Conservation (phyloP, 2,113 vertebrate species). For the Vireo altiloquus region DNA sequence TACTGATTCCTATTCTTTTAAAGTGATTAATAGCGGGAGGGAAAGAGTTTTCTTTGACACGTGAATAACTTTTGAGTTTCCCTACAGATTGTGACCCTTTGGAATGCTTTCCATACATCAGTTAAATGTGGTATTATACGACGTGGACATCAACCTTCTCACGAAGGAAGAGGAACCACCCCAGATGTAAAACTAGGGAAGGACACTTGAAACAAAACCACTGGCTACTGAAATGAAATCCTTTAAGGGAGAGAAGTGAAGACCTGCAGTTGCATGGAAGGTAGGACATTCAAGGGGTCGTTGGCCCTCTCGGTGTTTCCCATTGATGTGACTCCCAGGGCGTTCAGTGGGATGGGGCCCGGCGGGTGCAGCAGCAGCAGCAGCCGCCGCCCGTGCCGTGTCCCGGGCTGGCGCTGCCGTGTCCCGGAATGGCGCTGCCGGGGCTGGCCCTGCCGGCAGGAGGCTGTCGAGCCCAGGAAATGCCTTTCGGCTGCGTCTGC, state of each 20-base stretch:
- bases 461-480: not conserved
- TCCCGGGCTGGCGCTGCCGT: too few relatives aligned
- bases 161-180: not conserved
- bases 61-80: not conserved
- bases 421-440: too few relatives aligned
- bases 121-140: not conserved
- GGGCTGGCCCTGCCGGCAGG: slow-evolving; percentile 16
- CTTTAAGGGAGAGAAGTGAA: not conserved
- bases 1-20: not conserved
- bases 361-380: not conserved
- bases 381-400: not conserved
- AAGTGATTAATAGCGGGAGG: not conserved
- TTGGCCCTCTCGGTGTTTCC: not conserved
- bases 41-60: not conserved
- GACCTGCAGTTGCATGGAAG: not conserved
- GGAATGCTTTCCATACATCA: not conserved
- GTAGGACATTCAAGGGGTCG: not conserved
- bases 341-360: not conserved
- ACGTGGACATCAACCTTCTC: not conserved
- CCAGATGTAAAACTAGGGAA: not conserved
- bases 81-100: not conserved
- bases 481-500: not conserved
- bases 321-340: not conserved
- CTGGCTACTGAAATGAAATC: not conserved
- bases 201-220: not conserved